Evolutionary conservation across 2,888 invertebrate species (phyloP), one percentile per base, ranked within the genome.

Genomic region (Drosophila borborema): DNA sequence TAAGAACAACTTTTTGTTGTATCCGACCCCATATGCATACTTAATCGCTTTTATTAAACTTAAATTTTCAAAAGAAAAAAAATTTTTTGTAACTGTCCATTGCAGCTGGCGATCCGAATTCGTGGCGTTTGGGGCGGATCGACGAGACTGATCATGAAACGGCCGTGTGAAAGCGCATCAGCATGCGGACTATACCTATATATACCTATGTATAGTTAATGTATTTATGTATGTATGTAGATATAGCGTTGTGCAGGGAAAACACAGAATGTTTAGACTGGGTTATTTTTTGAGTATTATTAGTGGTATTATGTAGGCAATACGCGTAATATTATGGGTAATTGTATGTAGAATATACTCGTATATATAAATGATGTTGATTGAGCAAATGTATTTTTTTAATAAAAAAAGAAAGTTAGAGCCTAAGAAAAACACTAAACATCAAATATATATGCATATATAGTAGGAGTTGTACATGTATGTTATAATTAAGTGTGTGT

Each of bases 141-240:
- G 96, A 96, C 93, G 96, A 96, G 94, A 95, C 95, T 81, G 96
- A 96, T 91, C 96, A 96, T 92, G 96, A 96, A 93, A 96, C 96
- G 92, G 96, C 96, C 80, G 96, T 96, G 92, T 96, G 95, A 96
- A 81, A 87, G 81, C 69, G 80, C 67, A 40, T 55, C 61, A 49
- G 46, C 40, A 64, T 64, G 64, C 48, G 59, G 23, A 49, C 38
- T n/a, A 38, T 20, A 38, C 7, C 10, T 28, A 23, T 70, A 60
- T 51, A 71, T 60, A 46, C 20, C 16, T 16, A 16, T 28, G 40
- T 41, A 62, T 49, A 63, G 4, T 16, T 3, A 49, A 18, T 45
- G 53, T 28, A 49, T 59, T 28, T 70, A 46, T 34, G 8, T 43
- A 43, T 18, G 18, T 36, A 23, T 72, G 2, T 20, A 20, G 1